Conservation (phyloP, 2,113 vertebrate species). For the Daboia siamensis region DNA sequence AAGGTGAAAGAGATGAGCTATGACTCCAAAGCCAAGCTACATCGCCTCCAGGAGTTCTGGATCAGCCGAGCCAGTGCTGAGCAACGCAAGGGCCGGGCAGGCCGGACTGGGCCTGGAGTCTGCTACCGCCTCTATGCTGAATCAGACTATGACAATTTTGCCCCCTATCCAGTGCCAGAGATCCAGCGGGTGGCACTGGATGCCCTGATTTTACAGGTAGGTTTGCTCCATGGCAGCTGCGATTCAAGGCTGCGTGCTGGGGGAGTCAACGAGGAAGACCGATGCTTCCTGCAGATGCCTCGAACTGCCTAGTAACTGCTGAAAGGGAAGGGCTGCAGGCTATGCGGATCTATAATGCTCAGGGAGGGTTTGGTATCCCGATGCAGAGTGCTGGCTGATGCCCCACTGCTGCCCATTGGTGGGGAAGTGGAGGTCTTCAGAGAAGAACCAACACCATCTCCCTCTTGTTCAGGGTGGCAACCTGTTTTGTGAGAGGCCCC, state of each 20-base stretch:
- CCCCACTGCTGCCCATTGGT: neutral
- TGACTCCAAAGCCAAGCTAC: conserved; percentile 87
- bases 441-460: neutral
- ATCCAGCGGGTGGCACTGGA: conserved; percentile 88
- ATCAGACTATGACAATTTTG: conserved; percentile 84
- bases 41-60: conserved; percentile 94
- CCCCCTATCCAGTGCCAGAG: conserved; percentile 86
- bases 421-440: neutral
- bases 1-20: conserved; percentile 97
- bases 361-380: neutral
- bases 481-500: neutral
- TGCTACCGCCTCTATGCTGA: conserved; percentile 89
- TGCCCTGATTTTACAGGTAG: conserved; percentile 84
- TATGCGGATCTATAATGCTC: neutral
- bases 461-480: neutral
- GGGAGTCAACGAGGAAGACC: neutral
- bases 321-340: neutral
- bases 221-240: neutral
- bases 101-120: conserved; percentile 86
- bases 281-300: neutral
- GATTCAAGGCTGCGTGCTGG: neutral
- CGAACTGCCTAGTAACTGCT: neutral
- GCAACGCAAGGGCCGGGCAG: conserved; percentile 90
- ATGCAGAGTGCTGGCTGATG: neutral
- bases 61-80: conserved; percentile 91